Conservation (phyloP, 2,113 vertebrate species). For the Cynoglossus semilaevis region DNA sequence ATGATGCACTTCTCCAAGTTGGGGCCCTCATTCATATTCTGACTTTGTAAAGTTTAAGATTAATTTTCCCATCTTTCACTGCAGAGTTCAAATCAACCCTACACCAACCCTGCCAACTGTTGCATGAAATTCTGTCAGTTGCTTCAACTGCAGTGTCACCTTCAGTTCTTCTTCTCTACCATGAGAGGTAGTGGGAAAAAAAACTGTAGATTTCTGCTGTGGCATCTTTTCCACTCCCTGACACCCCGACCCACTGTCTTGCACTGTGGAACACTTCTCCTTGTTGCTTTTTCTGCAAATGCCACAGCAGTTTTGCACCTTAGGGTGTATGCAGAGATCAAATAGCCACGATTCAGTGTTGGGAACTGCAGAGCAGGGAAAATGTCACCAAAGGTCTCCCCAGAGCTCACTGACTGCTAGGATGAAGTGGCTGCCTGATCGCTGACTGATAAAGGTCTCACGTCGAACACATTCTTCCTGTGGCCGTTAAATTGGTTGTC, state of each 20-base stretch:
- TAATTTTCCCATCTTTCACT: no score
- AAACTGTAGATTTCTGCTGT: slow-evolving; percentile 1
- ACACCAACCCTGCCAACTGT: slow-evolving; percentile 6
- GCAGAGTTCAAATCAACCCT: slow-evolving; percentile 5
- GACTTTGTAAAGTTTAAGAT: no score
- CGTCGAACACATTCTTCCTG: slow-evolving; percentile 26
- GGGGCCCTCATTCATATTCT: no score
- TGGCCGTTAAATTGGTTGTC: slow-evolving; percentile 9
- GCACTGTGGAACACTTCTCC: slow-evolving; percentile 5
- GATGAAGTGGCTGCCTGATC: slow-evolving; percentile 40
- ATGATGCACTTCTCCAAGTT: no score
- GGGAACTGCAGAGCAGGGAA: slow-evolving; percentile 28
- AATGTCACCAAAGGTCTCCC: slow-evolving; percentile 35
- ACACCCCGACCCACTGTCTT: slow-evolving; percentile 29
- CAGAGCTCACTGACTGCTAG: slow-evolving; percentile 21
- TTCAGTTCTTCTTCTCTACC: no score
- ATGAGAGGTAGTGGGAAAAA: no score
- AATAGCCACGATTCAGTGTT: slow-evolving; percentile 40
- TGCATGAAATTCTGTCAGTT: slow-evolving; percentile 29
- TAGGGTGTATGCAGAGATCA: slow-evolving; percentile 41
- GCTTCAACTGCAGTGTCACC: not conserved
- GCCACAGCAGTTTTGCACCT: slow-evolving; percentile 39
- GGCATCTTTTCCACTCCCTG: not conserved
- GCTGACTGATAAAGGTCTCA: slow-evolving; percentile 34
- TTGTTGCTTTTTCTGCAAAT: slow-evolving; percentile 45